Base-by-base conservation (phyloP, 1,140 invertebrate genomes). In the Aphis gossypii region DNA sequence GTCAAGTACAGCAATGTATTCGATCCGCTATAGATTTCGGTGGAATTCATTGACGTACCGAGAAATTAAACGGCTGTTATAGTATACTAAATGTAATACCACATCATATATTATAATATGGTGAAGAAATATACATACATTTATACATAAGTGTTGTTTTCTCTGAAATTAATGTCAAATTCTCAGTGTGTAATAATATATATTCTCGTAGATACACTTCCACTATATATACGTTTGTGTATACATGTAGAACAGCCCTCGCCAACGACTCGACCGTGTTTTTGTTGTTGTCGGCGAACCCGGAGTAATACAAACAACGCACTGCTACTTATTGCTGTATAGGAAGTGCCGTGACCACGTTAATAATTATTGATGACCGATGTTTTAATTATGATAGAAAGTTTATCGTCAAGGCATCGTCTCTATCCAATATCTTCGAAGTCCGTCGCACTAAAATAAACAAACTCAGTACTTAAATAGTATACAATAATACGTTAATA, bases 301-400 rank as follows among this genome's bases (percentile, higher is more conserved):
- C 14, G 30, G n/a, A n/a, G 60, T n/a, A 76, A n/a, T 30, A 76
- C 30, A 76, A 76, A 76, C 60, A n/a, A 76, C 14, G 30, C 30
- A 68, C 30, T n/a, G 4, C 11, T 68, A 48, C 48, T 48, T 14
- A 18, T 14, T 51, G 38, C 38, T 41, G 60, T 1, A n/a, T 30
- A n/a, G n/a, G 11, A 18, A 3, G 60, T n/a, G 30, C 60, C 6
- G 60, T n/a, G 60, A 76, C 60, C 30, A n/a, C n/a, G 30, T 76
- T 76, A 76, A 76, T 76, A 76, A 76, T 76, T 76, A 76, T 76
- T 76, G 60, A 76, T 76, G 30, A n/a, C 60, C 60, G 14, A 76
- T 76, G n/a, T 76, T 76, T 76, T n/a, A n/a, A 76, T 18, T 76
- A n/a, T n/a, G 30, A 18, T 76, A 76, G 60, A 76, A n/a, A 76